A percentile compares a stretch with the other conserved stretches of the same genome.
phyloP scores from a whole-genome alignment of 2,888 invertebrate genomes.

The Lasioglossum villosulum region DNA sequence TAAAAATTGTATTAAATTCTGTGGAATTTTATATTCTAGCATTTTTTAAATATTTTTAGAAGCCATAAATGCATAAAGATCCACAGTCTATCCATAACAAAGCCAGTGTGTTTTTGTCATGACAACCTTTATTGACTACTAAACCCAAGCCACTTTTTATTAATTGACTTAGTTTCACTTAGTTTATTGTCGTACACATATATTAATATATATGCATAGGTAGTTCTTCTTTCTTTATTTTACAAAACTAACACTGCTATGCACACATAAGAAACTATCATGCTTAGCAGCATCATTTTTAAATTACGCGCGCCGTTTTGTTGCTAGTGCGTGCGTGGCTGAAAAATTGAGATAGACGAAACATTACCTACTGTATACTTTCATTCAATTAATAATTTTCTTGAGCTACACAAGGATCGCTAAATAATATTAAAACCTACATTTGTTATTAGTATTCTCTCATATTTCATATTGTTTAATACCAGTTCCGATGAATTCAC shows the following conservation, averaged over 20 bases:
- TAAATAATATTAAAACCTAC: background rate
- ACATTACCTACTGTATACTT: background rate
- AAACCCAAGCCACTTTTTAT: background rate
- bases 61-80: too few relatives aligned
- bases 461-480: background rate
- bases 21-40: too few relatives aligned
- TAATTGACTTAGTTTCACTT: background rate
- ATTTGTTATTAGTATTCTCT: background rate
- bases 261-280: background rate
- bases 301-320: background rate
- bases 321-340: conserved; percentile 3
- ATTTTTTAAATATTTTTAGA: too few relatives aligned
- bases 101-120: background rate
- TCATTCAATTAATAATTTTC: background rate
- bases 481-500: background rate
- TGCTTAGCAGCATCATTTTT: background rate
- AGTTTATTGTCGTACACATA: background rate
- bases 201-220: background rate
- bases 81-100: too few relatives aligned
- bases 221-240: background rate
- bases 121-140: background rate
- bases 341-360: background rate
- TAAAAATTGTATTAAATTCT: too few relatives aligned
- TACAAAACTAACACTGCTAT: background rate
- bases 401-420: background rate